Evolutionary conservation across 64 coral and sea anemone genomes (phyloP).

Genomic region (Montipora foliosa): DNA sequence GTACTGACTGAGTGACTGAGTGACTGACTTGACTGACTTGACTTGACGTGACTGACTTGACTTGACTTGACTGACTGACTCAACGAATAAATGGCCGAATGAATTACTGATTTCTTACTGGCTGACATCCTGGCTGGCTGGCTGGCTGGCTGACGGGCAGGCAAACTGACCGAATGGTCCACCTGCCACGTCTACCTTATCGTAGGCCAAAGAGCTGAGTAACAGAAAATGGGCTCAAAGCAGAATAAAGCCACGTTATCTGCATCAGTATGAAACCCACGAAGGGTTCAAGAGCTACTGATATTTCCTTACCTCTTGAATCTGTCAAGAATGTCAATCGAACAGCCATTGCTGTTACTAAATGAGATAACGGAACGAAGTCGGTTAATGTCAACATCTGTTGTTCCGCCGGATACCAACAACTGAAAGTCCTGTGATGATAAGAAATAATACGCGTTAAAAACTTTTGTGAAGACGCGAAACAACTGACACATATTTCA

Average conservation of each 20-base stretch:
- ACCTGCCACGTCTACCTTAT: background rate
- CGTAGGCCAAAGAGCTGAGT: too few species aligned
- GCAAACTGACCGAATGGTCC: background rate
- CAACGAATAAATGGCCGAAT: too few species aligned
- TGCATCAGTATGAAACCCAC: too few species aligned
- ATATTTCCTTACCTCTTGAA: constrained; percentile 72
- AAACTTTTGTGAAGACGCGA: background rate
- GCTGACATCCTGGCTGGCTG: background rate
- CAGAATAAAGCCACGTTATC: too few species aligned
- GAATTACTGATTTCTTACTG: background rate
- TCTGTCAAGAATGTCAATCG: constrained; percentile 80
- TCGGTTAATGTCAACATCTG: constrained; percentile 85
- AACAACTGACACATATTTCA: too few species aligned
- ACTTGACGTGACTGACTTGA: too few species aligned
- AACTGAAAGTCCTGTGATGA: constrained; percentile 78
- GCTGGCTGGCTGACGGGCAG: background rate
- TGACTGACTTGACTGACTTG: too few species aligned
- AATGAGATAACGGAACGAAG: constrained; percentile 84
- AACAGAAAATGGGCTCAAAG: too few species aligned
- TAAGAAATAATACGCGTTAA: background rate
- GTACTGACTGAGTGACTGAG: too few species aligned
- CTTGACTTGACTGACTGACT: background rate
- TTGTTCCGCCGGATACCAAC: constrained; percentile 85
- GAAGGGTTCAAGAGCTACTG: background rate
- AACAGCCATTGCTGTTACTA: constrained; percentile 93